Evolutionary conservation across 2,113 vertebrate species (phyloP), one percentile per base, ranked within the genome.

Genomic region (Amazona guildingii): DNA sequence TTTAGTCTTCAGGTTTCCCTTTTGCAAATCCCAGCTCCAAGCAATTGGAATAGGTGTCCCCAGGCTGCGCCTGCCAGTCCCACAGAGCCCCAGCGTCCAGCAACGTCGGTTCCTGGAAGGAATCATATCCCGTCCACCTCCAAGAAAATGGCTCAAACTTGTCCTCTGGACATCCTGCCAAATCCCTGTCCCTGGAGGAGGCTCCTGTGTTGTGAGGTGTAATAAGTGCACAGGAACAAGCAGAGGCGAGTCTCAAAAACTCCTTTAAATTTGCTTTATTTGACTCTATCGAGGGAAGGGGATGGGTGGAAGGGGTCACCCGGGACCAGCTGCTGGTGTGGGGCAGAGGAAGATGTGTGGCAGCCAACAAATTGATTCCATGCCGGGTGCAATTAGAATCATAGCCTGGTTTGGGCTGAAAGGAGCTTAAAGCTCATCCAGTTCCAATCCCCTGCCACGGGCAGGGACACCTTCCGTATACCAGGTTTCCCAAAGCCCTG

Each of bases 121-220:
- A 15, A 23, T 93, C 25, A 0, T 0, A 1, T 63, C 23, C 35
- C 1, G 1, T 8, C 23, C 21, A 4, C 9, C 72, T 27, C 37
- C 52, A 44, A 23, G n/a, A 63, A 82, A 76, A 31, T 1, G 35
- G 8, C 21, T 48, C 8, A 93, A 92, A 66, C 17, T 43, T 59
- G 15, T 39, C 29, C 48, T 8, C 67, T 8, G 1, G 73, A 55
- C 52, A 25, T 28, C 11, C 44, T 17, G 41, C 1, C 35, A 52
- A n/a, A 43, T 18, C 49, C 29, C 52, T 13, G 17, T 25, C 62
- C 75, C 91, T 28, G 72, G 18, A 73, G 67, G 68, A 91, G 15
- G 41, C 72, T 82, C 20, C 79, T 73, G 28, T 6, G 25, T 49
- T 23, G 13, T 3, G 13, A 37, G 44, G 16, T 0, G 1, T 5